Evolutionary conservation across 92 coral and sea anemone genomes (phyloP).

Genomic region (Galaxea fascicularis): DNA sequence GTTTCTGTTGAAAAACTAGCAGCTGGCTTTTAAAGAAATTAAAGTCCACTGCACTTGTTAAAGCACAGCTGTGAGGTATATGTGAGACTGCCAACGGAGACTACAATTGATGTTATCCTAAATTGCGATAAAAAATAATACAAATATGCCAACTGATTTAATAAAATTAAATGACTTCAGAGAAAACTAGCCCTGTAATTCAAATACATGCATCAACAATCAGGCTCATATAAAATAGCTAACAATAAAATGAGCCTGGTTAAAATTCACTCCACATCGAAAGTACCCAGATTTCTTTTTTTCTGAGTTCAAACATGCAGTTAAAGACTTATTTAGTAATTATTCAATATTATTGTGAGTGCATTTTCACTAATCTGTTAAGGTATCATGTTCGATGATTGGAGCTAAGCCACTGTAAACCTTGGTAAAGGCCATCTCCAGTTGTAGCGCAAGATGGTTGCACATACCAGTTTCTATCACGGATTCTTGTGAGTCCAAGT

Average conservation of each 20-base stretch:
- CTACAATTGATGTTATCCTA: not conserved
- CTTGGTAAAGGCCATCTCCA: conserved; percentile 96
- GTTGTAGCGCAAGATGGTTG: conserved; percentile 99
- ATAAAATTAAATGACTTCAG: not conserved
- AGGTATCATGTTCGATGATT: conserved; percentile 64
- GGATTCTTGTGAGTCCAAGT: conserved; percentile 90
- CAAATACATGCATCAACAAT: not conserved
- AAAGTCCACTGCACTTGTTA: too few species aligned
- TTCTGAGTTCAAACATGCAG: not conserved
- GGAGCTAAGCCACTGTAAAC: conserved; percentile 93
- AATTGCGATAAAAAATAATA: not conserved
- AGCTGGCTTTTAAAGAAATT: too few species aligned
- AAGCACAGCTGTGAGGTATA: too few species aligned
- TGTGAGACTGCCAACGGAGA: not conserved
- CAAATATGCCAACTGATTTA: not conserved
- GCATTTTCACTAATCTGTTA: not conserved
- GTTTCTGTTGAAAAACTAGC: too few species aligned
- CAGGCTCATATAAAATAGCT: not conserved
- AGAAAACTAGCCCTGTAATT: not conserved
- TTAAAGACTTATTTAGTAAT: too few species aligned
- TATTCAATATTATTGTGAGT: not conserved
- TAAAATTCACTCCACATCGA: not conserved
- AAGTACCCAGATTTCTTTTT: not conserved
- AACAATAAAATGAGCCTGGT: not conserved
- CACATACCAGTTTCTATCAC: conserved; percentile 98